Conservation (phyloP, 23 tunicate species). For the Phallusia fumigata region DNA sequence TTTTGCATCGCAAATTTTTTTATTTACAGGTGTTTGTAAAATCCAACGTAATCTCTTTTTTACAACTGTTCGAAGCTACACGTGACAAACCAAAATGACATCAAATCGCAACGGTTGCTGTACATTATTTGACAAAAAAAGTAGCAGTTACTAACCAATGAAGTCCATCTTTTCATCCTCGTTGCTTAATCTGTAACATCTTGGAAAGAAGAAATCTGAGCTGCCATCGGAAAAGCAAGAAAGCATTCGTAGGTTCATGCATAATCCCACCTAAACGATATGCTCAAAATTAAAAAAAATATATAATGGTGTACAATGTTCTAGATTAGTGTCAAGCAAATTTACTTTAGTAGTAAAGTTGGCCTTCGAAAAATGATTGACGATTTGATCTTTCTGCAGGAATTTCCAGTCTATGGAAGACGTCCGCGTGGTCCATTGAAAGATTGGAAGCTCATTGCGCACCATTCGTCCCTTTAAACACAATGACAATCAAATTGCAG, state of each 20-base stretch:
- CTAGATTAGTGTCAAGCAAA: background rate
- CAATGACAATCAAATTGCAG: background rate
- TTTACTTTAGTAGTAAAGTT: constrained; percentile 92
- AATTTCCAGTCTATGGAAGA: constrained; percentile 79
- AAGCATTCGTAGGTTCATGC: constrained; percentile 84
- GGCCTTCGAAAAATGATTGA: constrained; percentile 94
- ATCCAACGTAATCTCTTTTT: no score
- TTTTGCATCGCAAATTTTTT: no score
- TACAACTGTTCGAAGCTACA: no score
- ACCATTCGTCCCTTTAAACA: constrained; percentile 81
- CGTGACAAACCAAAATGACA: no score
- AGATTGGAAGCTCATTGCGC: constrained; percentile 76
- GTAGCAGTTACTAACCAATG: constrained; percentile 39
- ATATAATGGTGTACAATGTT: background rate
- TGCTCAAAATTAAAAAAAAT: background rate
- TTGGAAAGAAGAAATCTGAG: constrained; percentile 78
- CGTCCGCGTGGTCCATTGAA: constrained; percentile 88
- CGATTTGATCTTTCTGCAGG: constrained; percentile 84
- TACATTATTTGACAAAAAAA: background rate
- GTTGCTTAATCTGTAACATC: constrained; percentile 86
- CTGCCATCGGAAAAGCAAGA: constrained; percentile 60
- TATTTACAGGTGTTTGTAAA: no score
- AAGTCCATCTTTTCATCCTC: constrained; percentile 92
- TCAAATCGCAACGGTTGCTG: no score
- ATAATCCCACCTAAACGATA: constrained; percentile 65